Conservation (phyloP, 2,888 invertebrate genomes). For the Temnothorax unifasciatus region DNA sequence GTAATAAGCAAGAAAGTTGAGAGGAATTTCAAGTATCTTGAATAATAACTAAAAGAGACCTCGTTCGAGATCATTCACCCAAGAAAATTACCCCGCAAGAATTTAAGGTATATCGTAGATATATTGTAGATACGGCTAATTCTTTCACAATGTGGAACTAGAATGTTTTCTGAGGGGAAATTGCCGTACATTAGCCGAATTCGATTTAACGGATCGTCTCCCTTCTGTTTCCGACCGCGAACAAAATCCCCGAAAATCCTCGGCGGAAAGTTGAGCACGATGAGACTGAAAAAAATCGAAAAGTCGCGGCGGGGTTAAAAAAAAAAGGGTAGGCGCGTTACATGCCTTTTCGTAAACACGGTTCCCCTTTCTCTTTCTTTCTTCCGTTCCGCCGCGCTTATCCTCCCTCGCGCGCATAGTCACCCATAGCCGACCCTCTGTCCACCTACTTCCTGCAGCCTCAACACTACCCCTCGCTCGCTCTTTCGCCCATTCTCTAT, state of each 20-base stretch:
- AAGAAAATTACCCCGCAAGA: not conserved
- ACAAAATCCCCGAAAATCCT: conserved; percentile 75
- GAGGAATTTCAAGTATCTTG: not conserved
- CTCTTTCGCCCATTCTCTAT: conserved; percentile 60
- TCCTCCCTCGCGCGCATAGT: conserved; percentile 18
- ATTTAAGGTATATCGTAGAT: not conserved
- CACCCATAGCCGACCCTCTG: conserved; percentile 21
- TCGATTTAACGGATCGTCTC: conserved; percentile 80
- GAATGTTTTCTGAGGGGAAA: conserved; percentile 49
- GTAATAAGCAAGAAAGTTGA: not conserved
- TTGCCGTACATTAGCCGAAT: conserved; percentile 73
- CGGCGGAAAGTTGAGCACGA: conserved; percentile 63
- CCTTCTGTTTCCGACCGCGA: conserved; percentile 71
- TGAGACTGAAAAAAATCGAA: conserved; percentile 66
- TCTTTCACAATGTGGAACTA: conserved; percentile 7
- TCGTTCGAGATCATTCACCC: not conserved
- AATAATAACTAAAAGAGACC: not conserved
- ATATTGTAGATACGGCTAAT: conserved; percentile 33
- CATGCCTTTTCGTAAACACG: conserved; percentile 74
- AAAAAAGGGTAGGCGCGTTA: conserved; percentile 67
- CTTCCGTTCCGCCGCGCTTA: conserved; percentile 12
- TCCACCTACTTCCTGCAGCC: conserved; percentile 50
- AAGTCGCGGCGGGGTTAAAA: conserved; percentile 51
- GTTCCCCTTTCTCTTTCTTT: conserved; percentile 49
- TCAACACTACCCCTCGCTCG: conserved; percentile 8